Conservation (phyloP, 2,888 invertebrate species). For the Drosophila meridionalis region DNA sequence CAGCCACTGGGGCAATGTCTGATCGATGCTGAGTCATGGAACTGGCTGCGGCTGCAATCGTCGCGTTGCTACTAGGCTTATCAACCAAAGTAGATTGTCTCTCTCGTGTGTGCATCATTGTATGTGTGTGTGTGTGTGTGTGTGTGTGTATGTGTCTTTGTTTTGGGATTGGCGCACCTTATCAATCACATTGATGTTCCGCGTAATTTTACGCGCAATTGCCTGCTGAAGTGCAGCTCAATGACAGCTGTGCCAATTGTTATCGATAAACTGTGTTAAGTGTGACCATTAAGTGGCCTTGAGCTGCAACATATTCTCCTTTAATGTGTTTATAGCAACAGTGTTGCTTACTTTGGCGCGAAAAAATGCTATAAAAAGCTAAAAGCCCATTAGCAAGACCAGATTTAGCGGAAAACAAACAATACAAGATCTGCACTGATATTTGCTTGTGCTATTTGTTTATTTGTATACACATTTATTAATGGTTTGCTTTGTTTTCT, state of each 20-base stretch:
- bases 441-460: background rate
- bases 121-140: constrained; percentile 1
- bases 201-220: constrained; percentile 39
- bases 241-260: constrained; percentile 58
- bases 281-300: background rate
- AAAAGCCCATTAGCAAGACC: background rate
- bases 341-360: background rate
- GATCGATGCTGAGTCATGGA: constrained; percentile 43
- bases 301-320: background rate
- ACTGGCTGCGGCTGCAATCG: constrained; percentile 11
- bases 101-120: background rate
- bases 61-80: constrained; percentile 34
- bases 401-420: background rate
- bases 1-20: constrained; percentile 44
- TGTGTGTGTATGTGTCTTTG: constrained; percentile 6
- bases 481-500: background rate
- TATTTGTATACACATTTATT: background rate
- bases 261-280: constrained; percentile 33
- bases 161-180: constrained; percentile 10
- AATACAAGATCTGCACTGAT: background rate
- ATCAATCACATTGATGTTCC: constrained; percentile 30
- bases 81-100: constrained; percentile 22
- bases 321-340: background rate
- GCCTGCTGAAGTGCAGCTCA: constrained; percentile 62
- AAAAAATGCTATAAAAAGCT: background rate